phyloP scores from a whole-genome alignment of 2,888 invertebrate genomes.

The Resseliella maxima region DNA sequence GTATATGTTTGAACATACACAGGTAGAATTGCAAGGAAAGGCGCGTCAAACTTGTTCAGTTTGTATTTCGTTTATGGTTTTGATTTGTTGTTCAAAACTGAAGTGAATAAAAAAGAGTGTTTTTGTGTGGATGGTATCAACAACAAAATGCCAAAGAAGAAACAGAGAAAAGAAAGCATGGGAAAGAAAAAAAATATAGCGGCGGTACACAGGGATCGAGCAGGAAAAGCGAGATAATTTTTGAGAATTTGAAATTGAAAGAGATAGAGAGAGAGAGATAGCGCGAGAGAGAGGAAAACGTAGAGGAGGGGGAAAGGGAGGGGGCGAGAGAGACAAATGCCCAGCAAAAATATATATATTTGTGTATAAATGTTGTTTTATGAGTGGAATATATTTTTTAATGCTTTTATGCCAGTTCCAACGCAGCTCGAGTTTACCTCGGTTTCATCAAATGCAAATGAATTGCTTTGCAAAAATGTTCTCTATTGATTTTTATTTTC shows the following conservation, averaged over 20 bases:
- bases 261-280: no score
- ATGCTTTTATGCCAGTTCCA: neutral
- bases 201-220: no score
- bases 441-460: conserved; percentile 36
- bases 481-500: conserved; percentile 31
- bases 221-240: neutral
- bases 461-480: neutral
- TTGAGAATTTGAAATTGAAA: no score
- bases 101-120: neutral
- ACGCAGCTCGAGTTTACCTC: neutral
- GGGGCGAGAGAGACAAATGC: neutral
- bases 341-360: neutral
- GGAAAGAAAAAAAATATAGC: no score
- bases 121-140: neutral
- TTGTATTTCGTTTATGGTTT: conserved; percentile 28
- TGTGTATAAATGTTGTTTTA: conserved; percentile 2
- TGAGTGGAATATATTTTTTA: conserved; percentile 18
- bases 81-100: conserved; percentile 5
- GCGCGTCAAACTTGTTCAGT: conserved; percentile 14
- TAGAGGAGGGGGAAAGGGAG: no score
- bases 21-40: conserved; percentile 31
- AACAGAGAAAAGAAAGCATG: neutral
- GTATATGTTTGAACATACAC: neutral
- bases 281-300: neutral
- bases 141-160: neutral